Conservation (phyloP, 2,113 vertebrate species). For the Pionites leucogaster region DNA sequence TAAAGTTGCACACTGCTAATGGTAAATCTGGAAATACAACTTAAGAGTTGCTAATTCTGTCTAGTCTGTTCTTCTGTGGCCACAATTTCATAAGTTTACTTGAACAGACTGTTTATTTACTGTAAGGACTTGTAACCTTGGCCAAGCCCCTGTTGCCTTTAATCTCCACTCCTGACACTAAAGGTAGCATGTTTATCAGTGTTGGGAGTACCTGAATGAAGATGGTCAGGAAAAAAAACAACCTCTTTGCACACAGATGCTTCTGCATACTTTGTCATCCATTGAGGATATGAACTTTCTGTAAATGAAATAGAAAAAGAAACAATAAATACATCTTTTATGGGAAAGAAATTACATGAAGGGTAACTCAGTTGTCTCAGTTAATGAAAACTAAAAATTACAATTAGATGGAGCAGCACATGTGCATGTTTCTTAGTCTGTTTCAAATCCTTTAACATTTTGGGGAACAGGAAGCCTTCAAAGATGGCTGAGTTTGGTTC, state of each 20-base stretch:
- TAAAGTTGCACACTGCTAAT: too few relatives aligned
- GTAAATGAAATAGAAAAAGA: neutral
- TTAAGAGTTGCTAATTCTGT: neutral
- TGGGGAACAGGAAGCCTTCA: rapidly evolving
- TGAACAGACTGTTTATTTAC: neutral
- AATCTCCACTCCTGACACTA: neutral
- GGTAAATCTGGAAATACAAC: neutral
- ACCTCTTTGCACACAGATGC: neutral
- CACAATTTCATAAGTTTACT: slow-evolving; percentile 15
- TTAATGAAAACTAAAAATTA: neutral
- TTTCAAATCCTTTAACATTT: neutral
- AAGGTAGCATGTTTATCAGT: slow-evolving; percentile 8
- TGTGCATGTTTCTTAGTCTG: neutral
- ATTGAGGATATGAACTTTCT: neutral
- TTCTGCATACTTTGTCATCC: neutral
- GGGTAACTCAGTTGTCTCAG: neutral
- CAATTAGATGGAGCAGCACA: neutral
- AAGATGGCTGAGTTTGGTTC: neutral
- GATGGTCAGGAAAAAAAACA: neutral
- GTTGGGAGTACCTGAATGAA: neutral
- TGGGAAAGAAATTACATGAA: neutral
- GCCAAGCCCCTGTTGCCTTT: neutral
- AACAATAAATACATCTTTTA: neutral
- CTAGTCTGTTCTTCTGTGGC: neutral
- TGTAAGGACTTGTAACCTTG: slow-evolving; percentile 7